phyloP scores from a whole-genome alignment of 1,140 invertebrate genomes.

The Drosophila simulans region DNA sequence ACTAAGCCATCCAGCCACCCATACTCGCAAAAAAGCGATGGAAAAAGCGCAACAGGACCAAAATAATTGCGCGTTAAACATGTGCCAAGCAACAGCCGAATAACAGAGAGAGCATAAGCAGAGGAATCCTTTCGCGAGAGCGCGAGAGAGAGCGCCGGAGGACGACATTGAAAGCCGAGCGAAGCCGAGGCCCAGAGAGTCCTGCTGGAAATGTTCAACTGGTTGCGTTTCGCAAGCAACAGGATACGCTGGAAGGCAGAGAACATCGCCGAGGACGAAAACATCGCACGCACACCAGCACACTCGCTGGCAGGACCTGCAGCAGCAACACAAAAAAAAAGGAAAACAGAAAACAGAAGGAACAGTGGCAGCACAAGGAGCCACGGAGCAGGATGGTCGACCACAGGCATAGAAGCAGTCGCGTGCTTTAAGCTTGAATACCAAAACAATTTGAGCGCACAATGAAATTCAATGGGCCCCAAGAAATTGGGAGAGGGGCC shows the following conservation, averaged over 20 bases:
- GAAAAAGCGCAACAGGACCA: conserved; percentile 81
- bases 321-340: conserved; percentile 26
- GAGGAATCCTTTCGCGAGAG: not conserved
- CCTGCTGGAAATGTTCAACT: conserved; percentile 76
- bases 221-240: conserved; percentile 80
- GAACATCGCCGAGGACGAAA: conserved; percentile 63
- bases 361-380: conserved; percentile 1
- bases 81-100: conserved; percentile 72
- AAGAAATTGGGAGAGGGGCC: conserved; percentile 39
- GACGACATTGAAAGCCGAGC: conserved; percentile 60
- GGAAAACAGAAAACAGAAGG: conserved; percentile 1
- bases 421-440: conserved; percentile 82
- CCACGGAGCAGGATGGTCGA: conserved; percentile 3
- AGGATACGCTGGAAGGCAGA: conserved; percentile 76
- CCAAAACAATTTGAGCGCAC: conserved; percentile 81
- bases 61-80: conserved; percentile 83
- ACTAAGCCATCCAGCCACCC: conserved; percentile 32
- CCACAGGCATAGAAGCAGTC: conserved; percentile 49
- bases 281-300: conserved; percentile 55
- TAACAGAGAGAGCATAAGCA: conserved; percentile 12
- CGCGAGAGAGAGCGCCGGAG: conserved; percentile 38
- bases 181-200: conserved; percentile 48
- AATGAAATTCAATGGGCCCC: conserved; percentile 79
- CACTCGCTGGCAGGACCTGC: conserved; percentile 12
- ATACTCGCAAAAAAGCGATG: conserved; percentile 16